These are phyloP conservation scores for Alectura lathami DNA, from an alignment of 2,113 vertebrate genomes.

Conservation along the genomic window DNA sequence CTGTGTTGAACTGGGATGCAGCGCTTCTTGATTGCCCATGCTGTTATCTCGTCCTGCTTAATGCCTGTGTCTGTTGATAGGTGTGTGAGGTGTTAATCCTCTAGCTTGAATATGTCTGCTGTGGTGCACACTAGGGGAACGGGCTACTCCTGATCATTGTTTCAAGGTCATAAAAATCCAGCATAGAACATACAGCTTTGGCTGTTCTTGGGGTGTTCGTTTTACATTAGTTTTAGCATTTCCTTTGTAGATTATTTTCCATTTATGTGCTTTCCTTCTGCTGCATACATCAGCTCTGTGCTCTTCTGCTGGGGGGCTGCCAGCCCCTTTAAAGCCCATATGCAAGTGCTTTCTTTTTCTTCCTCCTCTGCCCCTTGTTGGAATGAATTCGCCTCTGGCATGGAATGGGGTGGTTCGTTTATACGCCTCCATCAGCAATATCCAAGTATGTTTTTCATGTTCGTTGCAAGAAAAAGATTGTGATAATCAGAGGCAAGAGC, in stretches of 20 bases:
- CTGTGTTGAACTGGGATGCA: constrained; percentile 58
- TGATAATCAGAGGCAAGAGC: neutral
- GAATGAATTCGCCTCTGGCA: neutral
- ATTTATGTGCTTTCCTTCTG: neutral
- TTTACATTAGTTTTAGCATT: constrained; percentile 5
- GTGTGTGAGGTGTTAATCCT: constrained; percentile 74
- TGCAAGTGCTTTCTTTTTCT: neutral
- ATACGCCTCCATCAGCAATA: neutral
- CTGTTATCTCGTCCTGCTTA: constrained; percentile 71
- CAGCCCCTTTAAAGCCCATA: neutral
- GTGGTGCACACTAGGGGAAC: constrained; percentile 18
- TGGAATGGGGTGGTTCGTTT: neutral
- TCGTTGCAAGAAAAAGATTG: neutral
- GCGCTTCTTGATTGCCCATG: constrained; percentile 62
- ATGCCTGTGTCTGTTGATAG: constrained; percentile 69
- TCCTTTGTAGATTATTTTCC: neutral
- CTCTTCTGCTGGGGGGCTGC: neutral
- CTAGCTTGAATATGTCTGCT: constrained; percentile 39
- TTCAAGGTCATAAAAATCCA: constrained; percentile 63
- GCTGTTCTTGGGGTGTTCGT: neutral
- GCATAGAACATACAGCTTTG: constrained; percentile 22
- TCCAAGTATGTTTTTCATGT: neutral
- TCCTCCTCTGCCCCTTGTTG: neutral
- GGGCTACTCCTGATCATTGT: constrained; percentile 25
- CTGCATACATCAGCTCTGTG: neutral